A percentile compares a stretch with the other conserved stretches of the same genome.
Conservation (phyloP, 2,888 invertebrate genomes). For the Ryuthela nishihirai region DNA sequence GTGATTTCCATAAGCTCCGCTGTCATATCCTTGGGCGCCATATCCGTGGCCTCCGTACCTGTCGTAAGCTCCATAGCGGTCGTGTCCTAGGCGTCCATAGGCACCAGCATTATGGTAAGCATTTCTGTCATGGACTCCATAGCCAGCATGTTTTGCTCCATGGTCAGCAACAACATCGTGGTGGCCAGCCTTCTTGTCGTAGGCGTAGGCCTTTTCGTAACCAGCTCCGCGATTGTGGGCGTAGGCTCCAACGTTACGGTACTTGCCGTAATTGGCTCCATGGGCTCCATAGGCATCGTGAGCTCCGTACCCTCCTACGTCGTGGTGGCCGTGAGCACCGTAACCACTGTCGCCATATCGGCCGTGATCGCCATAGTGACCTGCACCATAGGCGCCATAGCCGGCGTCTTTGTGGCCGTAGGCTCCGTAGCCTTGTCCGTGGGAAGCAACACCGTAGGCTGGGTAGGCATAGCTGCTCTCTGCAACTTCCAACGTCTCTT, state of each 20-base stretch:
- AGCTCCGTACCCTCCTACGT: background rate
- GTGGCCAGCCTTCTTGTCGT: background rate
- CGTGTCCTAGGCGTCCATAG: slow-evolving; percentile 1
- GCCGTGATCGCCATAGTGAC: background rate
- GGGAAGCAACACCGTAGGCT: background rate
- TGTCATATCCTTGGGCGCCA: background rate
- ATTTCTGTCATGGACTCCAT: background rate
- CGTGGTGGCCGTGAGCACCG: background rate
- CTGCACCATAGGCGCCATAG: background rate
- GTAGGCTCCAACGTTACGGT: background rate
- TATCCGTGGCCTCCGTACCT: background rate
- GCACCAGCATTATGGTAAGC: background rate
- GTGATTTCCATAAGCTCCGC: background rate
- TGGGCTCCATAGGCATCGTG: slow-evolving; percentile 1
- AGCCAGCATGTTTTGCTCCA: background rate
- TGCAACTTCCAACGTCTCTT: background rate
- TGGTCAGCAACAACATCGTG: background rate
- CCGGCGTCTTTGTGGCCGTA: background rate
- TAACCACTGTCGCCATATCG: slow-evolving; percentile 2
- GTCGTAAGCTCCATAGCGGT: slow-evolving; percentile 1
- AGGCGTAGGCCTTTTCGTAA: no score
- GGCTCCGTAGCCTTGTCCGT: background rate
- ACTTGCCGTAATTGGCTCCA: background rate
- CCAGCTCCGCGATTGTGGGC: background rate
- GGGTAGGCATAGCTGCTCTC: background rate